These are phyloP conservation scores for Oncorhynchus kisutch DNA, from an alignment of 2,113 vertebrate species.

Conservation along the genomic window DNA sequence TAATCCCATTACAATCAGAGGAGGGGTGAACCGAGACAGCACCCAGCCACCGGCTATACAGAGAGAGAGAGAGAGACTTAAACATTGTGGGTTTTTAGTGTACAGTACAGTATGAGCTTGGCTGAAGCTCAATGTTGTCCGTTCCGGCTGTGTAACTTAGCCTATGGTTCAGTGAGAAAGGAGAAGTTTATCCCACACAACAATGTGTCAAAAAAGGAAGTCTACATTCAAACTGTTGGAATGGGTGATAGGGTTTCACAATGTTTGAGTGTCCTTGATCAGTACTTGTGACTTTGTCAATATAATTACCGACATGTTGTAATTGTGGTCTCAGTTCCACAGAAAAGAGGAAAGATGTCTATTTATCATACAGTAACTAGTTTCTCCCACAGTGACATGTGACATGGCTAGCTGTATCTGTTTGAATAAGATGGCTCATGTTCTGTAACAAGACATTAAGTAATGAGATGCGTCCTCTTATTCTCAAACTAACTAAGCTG, in stretches of 20 bases:
- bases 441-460: constrained; percentile 43
- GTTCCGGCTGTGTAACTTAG: background rate
- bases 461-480: constrained; percentile 48
- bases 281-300: background rate
- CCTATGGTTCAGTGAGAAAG: background rate
- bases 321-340: too few species aligned
- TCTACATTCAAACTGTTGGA: background rate
- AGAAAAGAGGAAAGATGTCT: constrained; percentile 3
- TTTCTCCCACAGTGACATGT: constrained; percentile 27
- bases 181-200: background rate
- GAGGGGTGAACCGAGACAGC: constrained; percentile 50
- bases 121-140: too few species aligned
- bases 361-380: constrained; percentile 25
- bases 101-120: too few species aligned
- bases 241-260: background rate
- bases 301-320: background rate
- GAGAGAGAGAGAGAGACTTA: background rate
- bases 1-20: constrained; percentile 5
- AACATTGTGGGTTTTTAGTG: background rate
- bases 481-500: too few species aligned
- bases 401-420: constrained; percentile 34
- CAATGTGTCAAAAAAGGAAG: background rate
- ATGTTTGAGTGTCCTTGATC: background rate
- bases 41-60: constrained; percentile 29
- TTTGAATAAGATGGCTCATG: constrained; percentile 42